These are phyloP conservation scores for Lycopodina hypogea DNA, from an alignment of 37 sponge, comb jelly and placozoan genomes.

Conservation along the genomic window DNA sequence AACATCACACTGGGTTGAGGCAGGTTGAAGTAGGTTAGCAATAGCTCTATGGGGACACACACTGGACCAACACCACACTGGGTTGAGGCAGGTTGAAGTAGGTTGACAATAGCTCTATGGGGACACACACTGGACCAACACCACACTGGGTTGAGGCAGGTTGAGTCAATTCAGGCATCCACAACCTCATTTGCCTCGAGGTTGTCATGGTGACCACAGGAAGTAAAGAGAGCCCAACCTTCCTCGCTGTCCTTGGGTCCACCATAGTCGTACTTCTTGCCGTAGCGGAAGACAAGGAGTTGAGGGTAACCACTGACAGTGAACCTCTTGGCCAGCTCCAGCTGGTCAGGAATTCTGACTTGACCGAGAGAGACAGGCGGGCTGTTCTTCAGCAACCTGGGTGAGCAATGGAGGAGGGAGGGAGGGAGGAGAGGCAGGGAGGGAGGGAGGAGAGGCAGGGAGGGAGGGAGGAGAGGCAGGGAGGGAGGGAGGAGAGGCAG, in stretches of 20 bases:
- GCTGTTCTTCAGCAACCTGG: slow-evolving; percentile 18
- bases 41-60: too few relatives aligned
- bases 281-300: slow-evolving; percentile 73
- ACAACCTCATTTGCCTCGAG: too few relatives aligned
- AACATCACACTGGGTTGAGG: too few relatives aligned
- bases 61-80: too few relatives aligned
- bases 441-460: neutral
- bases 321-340: slow-evolving; percentile 64
- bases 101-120: too few relatives aligned
- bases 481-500: neutral
- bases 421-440: neutral
- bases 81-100: too few relatives aligned
- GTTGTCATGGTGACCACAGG: too few relatives aligned
- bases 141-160: too few relatives aligned
- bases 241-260: slow-evolving; percentile 54
- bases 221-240: too few relatives aligned
- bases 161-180: too few relatives aligned
- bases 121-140: too few relatives aligned
- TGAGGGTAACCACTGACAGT: slow-evolving; percentile 66
- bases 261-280: slow-evolving; percentile 68
- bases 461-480: neutral
- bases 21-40: too few relatives aligned
- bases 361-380: slow-evolving; percentile 58
- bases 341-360: slow-evolving; percentile 68
- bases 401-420: neutral